Base-by-base conservation (phyloP, 2,113 vertebrate species). In the Pongo abelii region DNA sequence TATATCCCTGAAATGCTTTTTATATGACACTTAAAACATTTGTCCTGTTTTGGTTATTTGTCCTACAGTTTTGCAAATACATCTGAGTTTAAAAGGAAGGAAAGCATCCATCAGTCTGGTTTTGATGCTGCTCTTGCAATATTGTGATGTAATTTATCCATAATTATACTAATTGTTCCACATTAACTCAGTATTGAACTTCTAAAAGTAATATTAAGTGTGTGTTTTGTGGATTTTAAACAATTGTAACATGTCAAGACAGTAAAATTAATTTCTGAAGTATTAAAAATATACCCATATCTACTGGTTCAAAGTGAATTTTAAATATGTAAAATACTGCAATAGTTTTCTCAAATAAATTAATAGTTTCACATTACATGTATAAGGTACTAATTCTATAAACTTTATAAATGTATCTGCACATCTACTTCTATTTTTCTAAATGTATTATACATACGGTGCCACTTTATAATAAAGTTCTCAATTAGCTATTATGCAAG, bases 101-200 rank as follows among this genome's bases (percentile, higher is more conserved):
- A 55, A 46, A 64, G 7, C 10, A 8, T 25, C 1, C 27, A 61
- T 75, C 4, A 32, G 25, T 69, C 8, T 88, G 6, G 30, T 78
- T 96, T 59, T 84, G 25, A 77, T 91, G 20, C 13, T 79, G 20
- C 11, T 85, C 17, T 96, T 95, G 13, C 16, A 91, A 77, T 96
- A 80, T 30, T 81, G 25, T 92, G 20, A 84, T 40, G 25, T 80
- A 17, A 50, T 61, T 96, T 72, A 67, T 48, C 69, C 30, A 72
- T 74, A 35, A 59, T 90, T 30, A 87, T 23, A 46, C 14, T 84
- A 77, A 27, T 35, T 59, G 1, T 46, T 91, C 12, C 61, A 92
- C 2, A 78, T 18, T 94, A 57, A 77, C 35, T 93, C 48, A 67
- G 16, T 48, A 83, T 3, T 79, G 10, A n/a, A 23, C 38, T 78